Conservation (phyloP, 1,140 invertebrate genomes). For the Triops cancriformis region DNA sequence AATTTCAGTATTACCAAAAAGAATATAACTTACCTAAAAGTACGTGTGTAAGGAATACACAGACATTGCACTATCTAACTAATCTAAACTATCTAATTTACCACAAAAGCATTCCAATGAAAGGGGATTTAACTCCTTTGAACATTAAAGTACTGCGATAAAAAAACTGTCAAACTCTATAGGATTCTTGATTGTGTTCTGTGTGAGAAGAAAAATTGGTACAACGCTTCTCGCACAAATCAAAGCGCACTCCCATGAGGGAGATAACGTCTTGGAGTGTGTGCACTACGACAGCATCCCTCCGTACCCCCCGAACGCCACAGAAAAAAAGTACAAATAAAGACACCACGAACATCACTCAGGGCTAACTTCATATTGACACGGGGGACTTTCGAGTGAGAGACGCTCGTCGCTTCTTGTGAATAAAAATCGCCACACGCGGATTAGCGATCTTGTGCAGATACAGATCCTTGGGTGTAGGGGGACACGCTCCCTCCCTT, state of each 20-base stretch:
- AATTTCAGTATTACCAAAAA: too few species aligned
- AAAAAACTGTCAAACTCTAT: neutral
- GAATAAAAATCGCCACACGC: neutral
- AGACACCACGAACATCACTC: neutral
- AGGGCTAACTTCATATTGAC: neutral
- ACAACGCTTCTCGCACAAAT: neutral
- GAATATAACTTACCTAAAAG: too few species aligned
- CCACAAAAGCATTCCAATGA: too few species aligned
- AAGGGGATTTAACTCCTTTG: too few species aligned
- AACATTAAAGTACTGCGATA: too few species aligned
- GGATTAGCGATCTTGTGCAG: neutral
- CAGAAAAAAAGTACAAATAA: neutral
- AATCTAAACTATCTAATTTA: too few species aligned
- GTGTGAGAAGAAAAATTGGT: neutral
- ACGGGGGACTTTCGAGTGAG: neutral
- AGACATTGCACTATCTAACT: too few species aligned
- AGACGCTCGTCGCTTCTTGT: neutral
- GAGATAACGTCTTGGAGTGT: constrained; percentile 8
- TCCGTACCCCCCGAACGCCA: neutral
- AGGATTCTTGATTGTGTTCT: neutral
- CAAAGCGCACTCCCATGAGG: neutral
- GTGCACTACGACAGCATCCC: neutral
- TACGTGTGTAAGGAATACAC: too few species aligned
- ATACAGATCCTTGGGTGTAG: neutral
- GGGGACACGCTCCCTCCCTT: neutral